Evolutionary conservation across 2,888 invertebrate species (phyloP).

Genomic region (Nebria salina): DNA sequence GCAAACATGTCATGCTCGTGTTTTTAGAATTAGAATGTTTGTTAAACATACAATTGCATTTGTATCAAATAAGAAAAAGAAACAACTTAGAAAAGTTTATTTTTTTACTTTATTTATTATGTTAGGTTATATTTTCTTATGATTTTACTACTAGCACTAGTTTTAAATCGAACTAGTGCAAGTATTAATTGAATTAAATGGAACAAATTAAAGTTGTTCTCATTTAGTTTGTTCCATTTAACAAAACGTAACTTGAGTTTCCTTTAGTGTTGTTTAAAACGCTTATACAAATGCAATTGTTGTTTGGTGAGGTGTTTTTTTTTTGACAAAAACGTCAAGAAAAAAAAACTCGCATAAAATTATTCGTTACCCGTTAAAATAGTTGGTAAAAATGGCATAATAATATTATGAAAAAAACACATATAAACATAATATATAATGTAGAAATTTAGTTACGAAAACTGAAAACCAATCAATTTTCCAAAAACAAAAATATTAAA

Average conservation of each 20-base stretch:
- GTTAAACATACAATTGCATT: conserved; percentile 48
- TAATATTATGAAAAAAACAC: conserved; percentile 54
- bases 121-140: conserved; percentile 31
- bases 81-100: conserved; percentile 31
- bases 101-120: conserved; percentile 47
- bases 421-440: conserved; percentile 61
- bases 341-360: conserved; percentile 47
- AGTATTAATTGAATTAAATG: conserved; percentile 3
- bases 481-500: conserved; percentile 52
- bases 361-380: conserved; percentile 61
- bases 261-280: not conserved
- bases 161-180: not conserved
- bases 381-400: conserved; percentile 61
- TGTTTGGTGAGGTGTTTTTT: conserved; percentile 42
- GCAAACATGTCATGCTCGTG: conserved; percentile 49
- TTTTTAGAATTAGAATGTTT: conserved; percentile 51
- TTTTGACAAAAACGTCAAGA: conserved; percentile 4
- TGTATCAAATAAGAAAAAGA: conserved; percentile 35
- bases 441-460: conserved; percentile 54
- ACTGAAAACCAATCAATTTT: conserved; percentile 56
- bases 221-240: conserved; percentile 34
- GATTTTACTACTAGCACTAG: not conserved
- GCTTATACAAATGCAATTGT: conserved; percentile 41
- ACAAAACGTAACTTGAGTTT: not conserved
- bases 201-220: conserved; percentile 27